Percentiles rank a stretch among this genome's conserved stretches.
phyloP scores from a whole-genome alignment of 1,140 invertebrate species.

The Aricia agestis region DNA sequence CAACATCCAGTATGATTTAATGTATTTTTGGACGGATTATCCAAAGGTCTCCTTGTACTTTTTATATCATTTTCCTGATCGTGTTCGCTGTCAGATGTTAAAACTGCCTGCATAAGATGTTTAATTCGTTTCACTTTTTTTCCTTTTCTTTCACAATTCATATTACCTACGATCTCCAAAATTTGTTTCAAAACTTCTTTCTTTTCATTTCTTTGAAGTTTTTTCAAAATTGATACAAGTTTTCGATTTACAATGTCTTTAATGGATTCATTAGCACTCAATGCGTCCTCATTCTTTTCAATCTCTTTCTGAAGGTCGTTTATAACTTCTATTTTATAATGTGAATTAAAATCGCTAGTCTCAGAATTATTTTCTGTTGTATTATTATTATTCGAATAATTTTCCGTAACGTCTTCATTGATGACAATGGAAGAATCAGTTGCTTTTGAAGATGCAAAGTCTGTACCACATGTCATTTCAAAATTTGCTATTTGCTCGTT shows the following conservation, averaged over 20 bases:
- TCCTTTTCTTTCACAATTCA: conserved; percentile 34
- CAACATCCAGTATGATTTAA: neutral
- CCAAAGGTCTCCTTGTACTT: neutral
- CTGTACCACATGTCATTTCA: neutral
- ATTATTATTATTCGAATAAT: no score
- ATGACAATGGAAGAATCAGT: neutral
- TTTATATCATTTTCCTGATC: neutral
- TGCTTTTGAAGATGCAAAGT: neutral
- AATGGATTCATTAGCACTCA: conserved; percentile 10
- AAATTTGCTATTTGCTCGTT: neutral
- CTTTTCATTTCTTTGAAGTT: conserved; percentile 37
- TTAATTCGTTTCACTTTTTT: conserved; percentile 34
- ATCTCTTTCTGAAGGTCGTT: neutral
- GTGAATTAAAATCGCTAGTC: neutral
- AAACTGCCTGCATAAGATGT: conserved; percentile 43
- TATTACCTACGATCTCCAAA: conserved; percentile 36
- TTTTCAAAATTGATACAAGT: conserved; percentile 14
- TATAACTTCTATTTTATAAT: neutral
- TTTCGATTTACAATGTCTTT: conserved; percentile 14
- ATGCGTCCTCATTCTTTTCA: neutral
- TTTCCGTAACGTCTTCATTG: no score
- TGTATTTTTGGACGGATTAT: neutral
- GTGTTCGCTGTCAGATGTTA: conserved; percentile 45
- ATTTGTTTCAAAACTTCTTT: conserved; percentile 45
- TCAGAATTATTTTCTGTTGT: neutral